Evolutionary conservation across 2,888 invertebrate genomes (phyloP).

Genomic region (Hemithea aestivaria): DNA sequence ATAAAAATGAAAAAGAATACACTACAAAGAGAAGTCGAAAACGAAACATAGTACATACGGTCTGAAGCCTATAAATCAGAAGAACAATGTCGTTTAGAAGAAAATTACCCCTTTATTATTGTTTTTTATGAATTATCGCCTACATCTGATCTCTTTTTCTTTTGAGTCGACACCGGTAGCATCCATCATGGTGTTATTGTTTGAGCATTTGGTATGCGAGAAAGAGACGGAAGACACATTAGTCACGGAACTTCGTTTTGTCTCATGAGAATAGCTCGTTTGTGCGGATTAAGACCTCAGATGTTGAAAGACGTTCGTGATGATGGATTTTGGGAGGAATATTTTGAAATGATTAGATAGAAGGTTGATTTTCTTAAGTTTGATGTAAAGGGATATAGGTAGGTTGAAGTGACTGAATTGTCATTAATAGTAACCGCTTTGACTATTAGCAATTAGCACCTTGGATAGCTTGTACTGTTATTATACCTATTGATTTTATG

Average conservation of each 20-base stretch:
- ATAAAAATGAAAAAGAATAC: slow-evolving; percentile 23
- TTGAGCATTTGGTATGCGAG: slow-evolving; percentile 46
- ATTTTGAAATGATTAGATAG: background rate
- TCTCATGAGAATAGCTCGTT: slow-evolving; percentile 47
- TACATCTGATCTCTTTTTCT: slow-evolving; percentile 60
- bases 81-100: slow-evolving; percentile 51
- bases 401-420: too few relatives aligned
- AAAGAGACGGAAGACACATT: slow-evolving; percentile 42
- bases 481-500: too few relatives aligned
- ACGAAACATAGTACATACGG: slow-evolving; percentile 17
- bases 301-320: slow-evolving; percentile 25
- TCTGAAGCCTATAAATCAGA: slow-evolving; percentile 49
- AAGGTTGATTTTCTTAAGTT: too few relatives aligned
- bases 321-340: slow-evolving; percentile 25
- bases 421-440: too few relatives aligned
- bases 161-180: slow-evolving; percentile 59
- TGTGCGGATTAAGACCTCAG: slow-evolving; percentile 51
- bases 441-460: too few relatives aligned
- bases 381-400: too few relatives aligned
- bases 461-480: too few relatives aligned
- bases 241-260: slow-evolving; percentile 62
- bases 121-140: slow-evolving; percentile 70
- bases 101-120: slow-evolving; percentile 61
- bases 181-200: slow-evolving; percentile 68
- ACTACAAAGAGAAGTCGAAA: slow-evolving; percentile 24